phyloP scores from a whole-genome alignment of 2,888 invertebrate species.

The Folsomia manolachei region DNA sequence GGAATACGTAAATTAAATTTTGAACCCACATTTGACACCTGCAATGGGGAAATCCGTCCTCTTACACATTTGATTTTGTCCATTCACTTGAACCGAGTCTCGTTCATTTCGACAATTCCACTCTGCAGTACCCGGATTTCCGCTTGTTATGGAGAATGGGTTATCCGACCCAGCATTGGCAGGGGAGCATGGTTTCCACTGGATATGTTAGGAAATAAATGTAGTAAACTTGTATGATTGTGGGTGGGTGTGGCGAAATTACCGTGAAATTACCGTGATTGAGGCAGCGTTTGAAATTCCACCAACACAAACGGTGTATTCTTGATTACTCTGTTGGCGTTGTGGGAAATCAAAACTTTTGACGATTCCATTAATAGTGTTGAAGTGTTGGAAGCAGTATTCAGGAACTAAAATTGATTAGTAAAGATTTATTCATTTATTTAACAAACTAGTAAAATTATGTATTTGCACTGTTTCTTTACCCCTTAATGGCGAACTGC shows the following conservation, averaged over 20 bases:
- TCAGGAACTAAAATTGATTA: no score
- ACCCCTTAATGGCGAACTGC: neutral
- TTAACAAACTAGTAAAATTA: neutral
- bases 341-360: neutral
- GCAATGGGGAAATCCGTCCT: neutral
- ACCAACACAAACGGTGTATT: neutral
- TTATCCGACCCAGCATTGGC: neutral
- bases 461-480: no score
- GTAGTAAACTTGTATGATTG: no score
- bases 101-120: neutral
- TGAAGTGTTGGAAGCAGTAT: neutral
- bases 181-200: neutral
- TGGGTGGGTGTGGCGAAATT: no score
- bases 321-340: neutral
- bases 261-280: neutral
- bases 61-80: neutral
- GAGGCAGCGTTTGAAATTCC: neutral
- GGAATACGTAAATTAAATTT: no score
- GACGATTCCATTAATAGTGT: neutral
- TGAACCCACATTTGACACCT: neutral
- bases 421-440: no score
- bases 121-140: neutral
- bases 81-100: neutral
- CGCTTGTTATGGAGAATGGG: neutral
- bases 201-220: no score